Evolutionary conservation across 2,113 vertebrate genomes (phyloP).

Genomic region (Crotalus viridis): DNA sequence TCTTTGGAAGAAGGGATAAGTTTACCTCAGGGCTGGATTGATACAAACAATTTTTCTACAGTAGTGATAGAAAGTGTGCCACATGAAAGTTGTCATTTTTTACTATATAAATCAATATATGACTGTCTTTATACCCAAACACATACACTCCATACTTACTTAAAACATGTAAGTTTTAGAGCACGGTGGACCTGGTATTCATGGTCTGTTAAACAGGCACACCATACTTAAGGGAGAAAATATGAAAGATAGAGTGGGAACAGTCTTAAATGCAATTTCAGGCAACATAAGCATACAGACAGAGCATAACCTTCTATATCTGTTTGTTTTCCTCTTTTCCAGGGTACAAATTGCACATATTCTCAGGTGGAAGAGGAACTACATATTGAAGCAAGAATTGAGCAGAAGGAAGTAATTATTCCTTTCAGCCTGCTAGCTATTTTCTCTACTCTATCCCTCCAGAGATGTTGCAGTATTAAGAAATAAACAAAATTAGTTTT

Average conservation of each 20-base stretch:
- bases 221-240: conserved; percentile 38
- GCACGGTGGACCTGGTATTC: conserved; percentile 44
- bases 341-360: neutral
- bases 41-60: neutral
- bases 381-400: neutral
- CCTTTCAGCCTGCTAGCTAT: neutral
- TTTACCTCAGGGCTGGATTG: neutral
- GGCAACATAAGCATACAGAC: conserved; percentile 36
- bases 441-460: neutral
- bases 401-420: neutral
- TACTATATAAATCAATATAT: conserved; percentile 52
- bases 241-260: conserved; percentile 11
- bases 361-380: neutral
- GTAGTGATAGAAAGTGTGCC: neutral
- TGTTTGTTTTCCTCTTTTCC: neutral
- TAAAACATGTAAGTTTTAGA: conserved; percentile 55
- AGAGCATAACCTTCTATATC: conserved; percentile 29
- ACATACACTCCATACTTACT: conserved; percentile 25
- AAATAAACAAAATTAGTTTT: neutral
- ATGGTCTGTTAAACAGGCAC: conserved; percentile 43
- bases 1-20: neutral
- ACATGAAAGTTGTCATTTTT: conserved; percentile 59
- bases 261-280: conserved; percentile 43
- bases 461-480: neutral
- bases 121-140: conserved; percentile 22